Conservation (phyloP, 2,888 invertebrate species). For the Andrena praecox region DNA sequence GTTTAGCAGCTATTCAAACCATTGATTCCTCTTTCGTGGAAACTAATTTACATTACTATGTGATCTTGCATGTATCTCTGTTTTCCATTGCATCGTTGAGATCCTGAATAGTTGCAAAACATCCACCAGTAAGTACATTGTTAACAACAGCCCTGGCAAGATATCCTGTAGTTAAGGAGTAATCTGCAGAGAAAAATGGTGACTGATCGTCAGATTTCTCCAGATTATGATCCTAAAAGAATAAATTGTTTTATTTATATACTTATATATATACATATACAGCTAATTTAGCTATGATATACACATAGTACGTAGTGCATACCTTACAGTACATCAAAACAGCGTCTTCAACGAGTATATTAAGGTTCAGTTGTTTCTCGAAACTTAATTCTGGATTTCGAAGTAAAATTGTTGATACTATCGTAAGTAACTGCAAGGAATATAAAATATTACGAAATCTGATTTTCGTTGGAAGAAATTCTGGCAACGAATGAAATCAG, state of each 20-base stretch:
- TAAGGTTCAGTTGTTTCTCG: slow-evolving; percentile 92
- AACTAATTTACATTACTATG: slow-evolving; percentile 66
- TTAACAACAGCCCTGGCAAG: slow-evolving; percentile 97
- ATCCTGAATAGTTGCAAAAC: slow-evolving; percentile 86
- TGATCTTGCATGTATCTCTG: slow-evolving; percentile 84
- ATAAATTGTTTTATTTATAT: slow-evolving; percentile 25
- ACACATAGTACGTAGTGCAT: neutral
- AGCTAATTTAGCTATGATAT: neutral
- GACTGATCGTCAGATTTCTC: slow-evolving; percentile 85
- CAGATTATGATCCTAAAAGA: slow-evolving; percentile 86
- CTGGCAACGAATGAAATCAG: too few relatives aligned
- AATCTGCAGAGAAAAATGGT: slow-evolving; percentile 90
- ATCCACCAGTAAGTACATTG: slow-evolving; percentile 93
- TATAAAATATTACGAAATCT: too few relatives aligned
- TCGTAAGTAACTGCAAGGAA: slow-evolving; percentile 90
- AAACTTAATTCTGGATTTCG: slow-evolving; percentile 98
- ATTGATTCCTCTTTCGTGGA: neutral
- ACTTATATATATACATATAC: too few relatives aligned
- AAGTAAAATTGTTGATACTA: slow-evolving; percentile 96
- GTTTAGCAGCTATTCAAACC: slow-evolving; percentile 6
- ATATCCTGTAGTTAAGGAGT: slow-evolving; percentile 94
- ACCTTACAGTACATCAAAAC: slow-evolving; percentile 95
- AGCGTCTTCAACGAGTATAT: slow-evolving; percentile 93
- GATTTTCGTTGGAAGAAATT: too few relatives aligned
- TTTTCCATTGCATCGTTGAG: slow-evolving; percentile 86